Base-by-base conservation (phyloP, 2,888 invertebrate species). In the Thera obeliscata region DNA sequence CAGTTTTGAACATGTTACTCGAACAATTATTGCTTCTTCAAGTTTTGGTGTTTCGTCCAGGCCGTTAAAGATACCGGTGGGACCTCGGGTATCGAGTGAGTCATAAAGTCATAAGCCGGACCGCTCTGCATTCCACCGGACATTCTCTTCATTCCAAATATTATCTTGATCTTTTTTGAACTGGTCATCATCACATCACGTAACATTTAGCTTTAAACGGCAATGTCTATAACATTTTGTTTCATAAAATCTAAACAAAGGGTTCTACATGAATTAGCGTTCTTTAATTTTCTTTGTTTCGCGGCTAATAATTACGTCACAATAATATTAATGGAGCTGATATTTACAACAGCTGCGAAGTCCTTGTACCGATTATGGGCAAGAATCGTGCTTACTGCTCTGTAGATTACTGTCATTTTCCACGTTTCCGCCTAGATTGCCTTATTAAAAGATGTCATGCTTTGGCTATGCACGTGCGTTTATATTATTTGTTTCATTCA, bases 341-440 rank as follows among this genome's bases (percentile, higher is more conserved):
- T 93, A 91, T 91, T 91, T 88, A 89, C 90, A 87, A 87, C 91
- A 92, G 91, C 91, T 91, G 91, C 87, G 75, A 77, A 89, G 91
- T 91, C 91, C 93, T 93, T 91, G 91, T 90, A 87, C 92, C 89
- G 89, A 90, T 92, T 93, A 92, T 89, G 92, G 93, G 77, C 87
- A 88, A 87, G 90, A 90, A 85, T 93, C 93, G 93, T 92, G 91
- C 90, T 86, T 85, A 81, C 79, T 79, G 86, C 87, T 85, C 81
- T 76, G 84, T 87, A 88, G 87, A 92, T 92, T 89, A 89, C 91
- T 87, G 86, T 88, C 90, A 93, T 93, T 93, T 92, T 91, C 90
- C 85, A 90, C 85, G 87, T 93, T 93, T 93, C 93, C 93, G 91
- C 86, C 88, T 92, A 77, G 81, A 85, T 74, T 85, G 85, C 88